Conservation (phyloP, 2,797 vertebrate species). For the Microtus agrestis region DNA sequence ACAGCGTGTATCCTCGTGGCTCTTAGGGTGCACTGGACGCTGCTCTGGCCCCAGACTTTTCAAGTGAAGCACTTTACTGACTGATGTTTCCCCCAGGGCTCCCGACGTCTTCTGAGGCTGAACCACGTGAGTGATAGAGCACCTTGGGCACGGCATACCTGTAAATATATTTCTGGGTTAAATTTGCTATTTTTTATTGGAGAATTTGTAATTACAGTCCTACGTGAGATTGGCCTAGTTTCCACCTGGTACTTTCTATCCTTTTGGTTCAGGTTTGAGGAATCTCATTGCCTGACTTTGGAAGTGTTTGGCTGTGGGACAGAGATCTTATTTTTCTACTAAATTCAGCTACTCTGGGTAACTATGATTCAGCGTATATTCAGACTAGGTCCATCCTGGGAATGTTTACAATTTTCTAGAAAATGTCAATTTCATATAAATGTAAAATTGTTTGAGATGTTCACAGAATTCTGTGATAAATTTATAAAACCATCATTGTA, state of each 20-base stretch:
- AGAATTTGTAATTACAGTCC: background rate
- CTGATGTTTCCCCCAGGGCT: too few species aligned
- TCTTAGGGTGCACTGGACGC: background rate
- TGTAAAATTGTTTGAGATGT: background rate
- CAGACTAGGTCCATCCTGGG: background rate
- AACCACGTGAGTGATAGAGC: background rate
- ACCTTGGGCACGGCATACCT: background rate
- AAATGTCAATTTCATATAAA: background rate
- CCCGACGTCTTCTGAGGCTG: background rate
- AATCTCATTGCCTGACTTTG: background rate
- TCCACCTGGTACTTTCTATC: background rate
- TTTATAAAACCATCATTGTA: background rate
- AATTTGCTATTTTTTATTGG: conserved; percentile 3
- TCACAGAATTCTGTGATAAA: background rate
- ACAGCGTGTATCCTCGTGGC: background rate
- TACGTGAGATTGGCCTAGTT: background rate
- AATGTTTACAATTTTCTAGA: background rate
- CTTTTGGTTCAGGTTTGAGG: background rate
- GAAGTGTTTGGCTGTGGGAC: background rate
- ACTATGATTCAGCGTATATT: background rate
- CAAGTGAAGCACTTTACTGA: too few species aligned
- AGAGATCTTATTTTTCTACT: background rate
- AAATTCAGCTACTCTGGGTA: background rate
- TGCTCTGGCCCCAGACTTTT: background rate
- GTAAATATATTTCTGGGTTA: background rate